Conservation (phyloP, 2,113 vertebrate genomes). For the Vulpes ferrilata region DNA sequence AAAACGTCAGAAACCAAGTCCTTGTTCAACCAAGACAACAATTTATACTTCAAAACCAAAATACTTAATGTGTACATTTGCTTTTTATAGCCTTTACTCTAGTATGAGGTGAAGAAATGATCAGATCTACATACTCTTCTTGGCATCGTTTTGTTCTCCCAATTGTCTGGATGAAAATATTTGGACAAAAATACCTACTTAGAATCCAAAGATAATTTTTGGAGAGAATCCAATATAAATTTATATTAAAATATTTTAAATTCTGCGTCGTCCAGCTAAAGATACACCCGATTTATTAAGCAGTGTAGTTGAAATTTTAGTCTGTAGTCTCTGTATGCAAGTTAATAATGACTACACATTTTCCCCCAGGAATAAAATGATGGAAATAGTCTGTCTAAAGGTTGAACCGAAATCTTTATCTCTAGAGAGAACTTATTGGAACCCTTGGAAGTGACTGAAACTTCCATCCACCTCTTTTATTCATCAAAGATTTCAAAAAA, state of each 20-base stretch:
- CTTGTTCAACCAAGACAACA: not conserved
- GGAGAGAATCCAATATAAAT: conserved; percentile 41
- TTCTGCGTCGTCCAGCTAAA: not conserved
- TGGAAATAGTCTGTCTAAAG: not conserved
- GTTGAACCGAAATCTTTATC: not conserved
- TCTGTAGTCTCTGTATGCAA: not conserved
- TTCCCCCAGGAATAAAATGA: not conserved
- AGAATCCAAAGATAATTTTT: conserved; percentile 56
- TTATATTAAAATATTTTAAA: conserved; percentile 32
- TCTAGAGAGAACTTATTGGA: not conserved
- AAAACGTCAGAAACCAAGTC: conserved; percentile 30
- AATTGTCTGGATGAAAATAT: conserved; percentile 52
- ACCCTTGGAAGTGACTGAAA: not conserved
- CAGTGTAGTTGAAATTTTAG: conserved; percentile 6
- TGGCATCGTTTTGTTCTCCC: conserved; percentile 3
- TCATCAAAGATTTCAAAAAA: conserved; percentile 4
- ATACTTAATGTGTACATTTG: not conserved
- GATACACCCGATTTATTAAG: conserved; percentile 32
- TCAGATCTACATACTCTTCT: conserved; percentile 31
- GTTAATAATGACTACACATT: conserved; percentile 18
- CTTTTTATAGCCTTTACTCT: conserved; percentile 5
- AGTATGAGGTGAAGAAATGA: not conserved
- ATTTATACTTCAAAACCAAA: conserved; percentile 1
- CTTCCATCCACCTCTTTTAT: not conserved
- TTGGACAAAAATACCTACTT: conserved; percentile 52